A percentile compares a stretch with the other conserved stretches of the same genome.
Evolutionary conservation across 2,888 invertebrate genomes (phyloP).

Genomic region (Incurvaria masculella): DNA sequence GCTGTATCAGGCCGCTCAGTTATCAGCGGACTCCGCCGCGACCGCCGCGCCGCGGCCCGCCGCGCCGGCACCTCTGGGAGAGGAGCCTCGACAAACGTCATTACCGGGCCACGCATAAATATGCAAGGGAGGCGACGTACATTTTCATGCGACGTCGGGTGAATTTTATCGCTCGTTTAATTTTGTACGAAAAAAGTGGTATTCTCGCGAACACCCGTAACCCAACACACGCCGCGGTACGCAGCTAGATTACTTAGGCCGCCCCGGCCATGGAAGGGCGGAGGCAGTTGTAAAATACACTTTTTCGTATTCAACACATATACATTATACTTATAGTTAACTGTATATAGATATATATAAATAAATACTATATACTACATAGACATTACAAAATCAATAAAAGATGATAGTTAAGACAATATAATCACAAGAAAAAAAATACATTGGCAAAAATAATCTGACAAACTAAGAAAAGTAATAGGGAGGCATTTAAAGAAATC

Average conservation of each 20-base stretch:
- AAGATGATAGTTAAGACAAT: no score
- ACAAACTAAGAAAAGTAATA: no score
- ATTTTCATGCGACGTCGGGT: conserved; percentile 56
- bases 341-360: no score
- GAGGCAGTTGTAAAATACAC: no score
- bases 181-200: conserved; percentile 51
- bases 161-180: conserved; percentile 57
- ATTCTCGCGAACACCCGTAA: conserved; percentile 20
- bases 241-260: neutral
- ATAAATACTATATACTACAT: no score
- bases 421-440: no score
- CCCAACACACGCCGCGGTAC: neutral
- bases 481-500: no score
- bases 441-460: no score
- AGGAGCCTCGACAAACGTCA: conserved; percentile 48
- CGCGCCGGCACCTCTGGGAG: conserved; percentile 5
- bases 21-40: neutral
- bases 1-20: neutral
- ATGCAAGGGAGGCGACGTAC: conserved; percentile 57
- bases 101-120: conserved; percentile 53
- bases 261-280: neutral
- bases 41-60: neutral
- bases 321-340: no score
- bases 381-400: no score
- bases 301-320: no score